phyloP scores from a whole-genome alignment of 2,888 invertebrate species.

The Ophioninae sp. region DNA sequence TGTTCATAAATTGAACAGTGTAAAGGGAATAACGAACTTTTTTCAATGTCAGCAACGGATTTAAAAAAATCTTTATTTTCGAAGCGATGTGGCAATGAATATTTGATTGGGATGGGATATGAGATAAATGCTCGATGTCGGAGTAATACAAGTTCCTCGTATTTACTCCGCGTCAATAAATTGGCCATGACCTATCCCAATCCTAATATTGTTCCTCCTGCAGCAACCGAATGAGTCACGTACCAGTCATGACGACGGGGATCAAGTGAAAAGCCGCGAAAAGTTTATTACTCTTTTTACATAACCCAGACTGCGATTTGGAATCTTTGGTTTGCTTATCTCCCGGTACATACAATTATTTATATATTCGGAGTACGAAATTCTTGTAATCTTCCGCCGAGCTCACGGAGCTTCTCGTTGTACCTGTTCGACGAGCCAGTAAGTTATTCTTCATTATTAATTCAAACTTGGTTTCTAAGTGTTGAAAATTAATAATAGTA shows the following conservation, averaged over 20 bases:
- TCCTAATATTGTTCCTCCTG: conserved; percentile 25
- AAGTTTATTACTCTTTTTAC: not conserved
- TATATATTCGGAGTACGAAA: not conserved
- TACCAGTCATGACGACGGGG: conserved; percentile 24
- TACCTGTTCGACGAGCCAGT: not conserved
- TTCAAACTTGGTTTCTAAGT: not conserved
- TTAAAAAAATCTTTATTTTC: not conserved
- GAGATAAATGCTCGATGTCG: not conserved
- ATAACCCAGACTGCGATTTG: conserved; percentile 13
- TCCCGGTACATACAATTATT: not conserved
- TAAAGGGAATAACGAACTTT: not conserved
- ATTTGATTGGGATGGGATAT: not conserved
- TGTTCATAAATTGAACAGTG: not conserved
- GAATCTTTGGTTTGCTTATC: conserved; percentile 34
- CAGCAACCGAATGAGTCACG: conserved; percentile 18
- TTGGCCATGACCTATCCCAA: conserved; percentile 49
- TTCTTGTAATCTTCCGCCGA: conserved; percentile 7
- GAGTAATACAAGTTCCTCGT: not conserved
- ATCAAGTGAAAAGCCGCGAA: conserved; percentile 17
- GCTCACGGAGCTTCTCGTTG: not conserved
- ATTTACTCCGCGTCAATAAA: not conserved
- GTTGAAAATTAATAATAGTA: not conserved
- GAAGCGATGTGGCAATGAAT: not conserved
- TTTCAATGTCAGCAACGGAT: not conserved
- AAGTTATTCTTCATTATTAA: not conserved